These are phyloP conservation scores for Beris chalybata DNA, from an alignment of 2,888 invertebrate species.

Conservation along the genomic window DNA sequence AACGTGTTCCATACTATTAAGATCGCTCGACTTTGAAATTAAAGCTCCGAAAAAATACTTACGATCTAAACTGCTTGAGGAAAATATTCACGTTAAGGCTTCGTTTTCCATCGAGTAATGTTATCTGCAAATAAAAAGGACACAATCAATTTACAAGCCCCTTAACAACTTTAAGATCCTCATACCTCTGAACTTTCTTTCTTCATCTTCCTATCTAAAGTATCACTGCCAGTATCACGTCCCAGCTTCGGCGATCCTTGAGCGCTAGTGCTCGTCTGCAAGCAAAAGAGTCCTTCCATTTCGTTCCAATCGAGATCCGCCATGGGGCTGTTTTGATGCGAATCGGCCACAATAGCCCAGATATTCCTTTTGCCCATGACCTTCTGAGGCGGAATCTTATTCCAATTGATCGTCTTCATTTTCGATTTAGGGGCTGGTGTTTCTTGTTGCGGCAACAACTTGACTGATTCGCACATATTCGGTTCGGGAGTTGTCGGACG, in stretches of 20 bases:
- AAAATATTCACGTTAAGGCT: constrained; percentile 98
- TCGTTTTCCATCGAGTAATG: constrained; percentile 87
- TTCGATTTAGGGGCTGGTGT: constrained; percentile 93
- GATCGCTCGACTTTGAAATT: no score
- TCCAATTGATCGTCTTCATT: constrained; percentile 98
- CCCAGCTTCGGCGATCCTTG: constrained; percentile 61
- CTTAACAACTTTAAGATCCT: not conserved
- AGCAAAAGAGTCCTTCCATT: constrained; percentile 93
- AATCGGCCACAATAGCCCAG: constrained; percentile 87
- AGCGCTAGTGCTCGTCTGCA: constrained; percentile 67
- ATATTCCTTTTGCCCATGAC: constrained; percentile 89
- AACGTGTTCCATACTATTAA: no score
- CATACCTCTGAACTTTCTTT: constrained; percentile 77
- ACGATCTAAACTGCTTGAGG: constrained; percentile 93
- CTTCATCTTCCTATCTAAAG: constrained; percentile 65
- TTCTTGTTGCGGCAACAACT: constrained; percentile 82
- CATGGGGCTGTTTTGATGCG: constrained; percentile 81
- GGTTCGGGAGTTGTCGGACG: constrained; percentile 46
- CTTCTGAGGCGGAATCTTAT: constrained; percentile 91
- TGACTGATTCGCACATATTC: constrained; percentile 45
- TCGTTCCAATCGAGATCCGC: constrained; percentile 89
- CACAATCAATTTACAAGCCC: not conserved
- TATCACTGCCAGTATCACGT: constrained; percentile 58
- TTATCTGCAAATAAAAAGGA: constrained; percentile 64
- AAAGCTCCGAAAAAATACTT: constrained; percentile 42